phyloP scores from a whole-genome alignment of 2,888 invertebrate species.

The Habrosyne pyritoides region DNA sequence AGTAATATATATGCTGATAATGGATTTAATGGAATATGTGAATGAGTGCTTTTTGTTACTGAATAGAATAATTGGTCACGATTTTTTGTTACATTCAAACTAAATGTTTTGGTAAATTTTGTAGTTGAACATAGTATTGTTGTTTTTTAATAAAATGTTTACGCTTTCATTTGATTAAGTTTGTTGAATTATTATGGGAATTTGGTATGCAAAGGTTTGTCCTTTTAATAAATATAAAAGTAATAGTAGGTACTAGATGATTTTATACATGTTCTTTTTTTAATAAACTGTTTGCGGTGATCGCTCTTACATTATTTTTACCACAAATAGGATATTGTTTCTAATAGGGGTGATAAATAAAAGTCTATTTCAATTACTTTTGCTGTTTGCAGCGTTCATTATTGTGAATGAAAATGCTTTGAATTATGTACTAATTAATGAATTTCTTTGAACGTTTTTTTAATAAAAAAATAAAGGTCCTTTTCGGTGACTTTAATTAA shows the following conservation, averaged over 20 bases:
- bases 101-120: neutral
- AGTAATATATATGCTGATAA: slow-evolving; percentile 14
- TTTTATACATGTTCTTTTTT: slow-evolving; percentile 10
- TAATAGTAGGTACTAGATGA: too few relatives aligned
- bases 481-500: slow-evolving; percentile 31
- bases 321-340: slow-evolving; percentile 14
- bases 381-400: neutral
- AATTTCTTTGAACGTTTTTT: slow-evolving; percentile 22
- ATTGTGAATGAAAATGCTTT: slow-evolving; percentile 13
- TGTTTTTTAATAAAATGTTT: neutral
- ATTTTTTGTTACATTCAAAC: neutral
- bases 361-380: slow-evolving; percentile 7
- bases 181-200: neutral
- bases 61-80: neutral
- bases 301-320: slow-evolving; percentile 22
- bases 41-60: neutral
- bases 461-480: slow-evolving; percentile 28
- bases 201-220: neutral
- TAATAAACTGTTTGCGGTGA: slow-evolving; percentile 17
- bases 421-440: slow-evolving; percentile 18
- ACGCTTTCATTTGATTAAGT: neutral
- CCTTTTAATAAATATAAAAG: too few relatives aligned
- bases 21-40: neutral
- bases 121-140: neutral
- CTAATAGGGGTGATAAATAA: slow-evolving; percentile 18